phyloP scores from a whole-genome alignment of 2,888 invertebrate genomes.

The Pomacea canaliculata region DNA sequence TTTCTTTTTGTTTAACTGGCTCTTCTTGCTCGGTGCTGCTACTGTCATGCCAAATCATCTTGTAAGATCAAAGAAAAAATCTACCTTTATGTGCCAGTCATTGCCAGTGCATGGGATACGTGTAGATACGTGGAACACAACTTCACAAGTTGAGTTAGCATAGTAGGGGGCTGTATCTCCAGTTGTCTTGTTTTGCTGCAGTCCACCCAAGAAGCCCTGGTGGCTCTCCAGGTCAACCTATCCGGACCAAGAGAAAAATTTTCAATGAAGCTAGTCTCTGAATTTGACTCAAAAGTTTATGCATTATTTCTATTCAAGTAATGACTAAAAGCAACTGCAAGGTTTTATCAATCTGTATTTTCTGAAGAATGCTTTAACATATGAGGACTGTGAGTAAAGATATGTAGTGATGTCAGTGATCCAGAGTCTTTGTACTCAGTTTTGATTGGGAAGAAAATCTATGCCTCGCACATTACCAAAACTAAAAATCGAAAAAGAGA shows the following conservation, averaged over 20 bases:
- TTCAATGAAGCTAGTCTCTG: not conserved
- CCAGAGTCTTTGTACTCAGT: no score
- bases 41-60: no score
- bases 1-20: no score
- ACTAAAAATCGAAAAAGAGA: no score
- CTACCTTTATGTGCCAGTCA: constrained; percentile 66
- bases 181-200: constrained; percentile 80
- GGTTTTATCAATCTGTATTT: not conserved
- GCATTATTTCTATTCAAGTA: not conserved
- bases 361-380: no score
- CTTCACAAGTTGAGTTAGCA: constrained; percentile 92
- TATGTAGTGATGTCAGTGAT: no score
- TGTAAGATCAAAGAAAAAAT: not conserved
- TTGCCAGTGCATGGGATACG: constrained; percentile 87
- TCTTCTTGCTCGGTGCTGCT: no score
- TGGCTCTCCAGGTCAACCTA: constrained; percentile 92
- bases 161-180: constrained; percentile 95
- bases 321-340: not conserved
- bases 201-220: constrained; percentile 93
- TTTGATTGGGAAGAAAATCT: no score
- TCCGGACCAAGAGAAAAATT: constrained; percentile 2
- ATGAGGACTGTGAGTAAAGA: no score
- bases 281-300: not conserved
- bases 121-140: constrained; percentile 97
- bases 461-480: no score